Evolutionary conservation across 2,888 invertebrate genomes (phyloP).

Genomic region (Punctoribates punctum): DNA sequence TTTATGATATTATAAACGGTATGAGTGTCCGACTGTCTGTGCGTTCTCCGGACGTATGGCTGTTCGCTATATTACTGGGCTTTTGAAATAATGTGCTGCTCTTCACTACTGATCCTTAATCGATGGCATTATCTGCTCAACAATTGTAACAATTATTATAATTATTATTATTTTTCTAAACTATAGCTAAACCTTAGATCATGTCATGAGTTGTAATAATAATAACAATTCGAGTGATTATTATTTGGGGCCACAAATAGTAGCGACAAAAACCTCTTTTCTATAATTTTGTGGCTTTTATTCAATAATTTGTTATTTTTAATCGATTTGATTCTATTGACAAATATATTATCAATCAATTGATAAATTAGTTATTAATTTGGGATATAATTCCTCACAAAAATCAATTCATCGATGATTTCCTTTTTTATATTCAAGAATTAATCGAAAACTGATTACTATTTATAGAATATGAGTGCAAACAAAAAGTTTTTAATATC

Average conservation of each 20-base stretch:
- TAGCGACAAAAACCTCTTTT: not conserved
- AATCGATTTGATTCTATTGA: not conserved
- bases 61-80: not conserved
- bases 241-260: slow-evolving; percentile 18
- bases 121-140: slow-evolving; percentile 30
- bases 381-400: not conserved
- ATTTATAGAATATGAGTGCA: slow-evolving; percentile 8
- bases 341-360: not conserved
- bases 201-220: slow-evolving; percentile 1
- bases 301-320: not conserved
- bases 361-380: not conserved
- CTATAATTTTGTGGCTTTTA: not conserved
- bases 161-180: slow-evolving; percentile 32
- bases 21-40: not conserved
- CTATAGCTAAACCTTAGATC: slow-evolving; percentile 22
- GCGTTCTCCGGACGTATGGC: not conserved
- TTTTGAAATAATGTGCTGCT: not conserved
- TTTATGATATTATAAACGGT: not conserved
- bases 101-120: slow-evolving; percentile 26
- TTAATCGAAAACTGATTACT: not conserved
- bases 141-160: not conserved
- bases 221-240: not conserved
- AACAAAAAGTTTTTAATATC: not conserved
- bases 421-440: slow-evolving; percentile 4
- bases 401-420: slow-evolving; percentile 15